Percentiles rank a stretch among this genome's conserved stretches.
These are phyloP conservation scores for Aythya baeri DNA, from an alignment of 2,113 vertebrate species.

Conservation along the genomic window DNA sequence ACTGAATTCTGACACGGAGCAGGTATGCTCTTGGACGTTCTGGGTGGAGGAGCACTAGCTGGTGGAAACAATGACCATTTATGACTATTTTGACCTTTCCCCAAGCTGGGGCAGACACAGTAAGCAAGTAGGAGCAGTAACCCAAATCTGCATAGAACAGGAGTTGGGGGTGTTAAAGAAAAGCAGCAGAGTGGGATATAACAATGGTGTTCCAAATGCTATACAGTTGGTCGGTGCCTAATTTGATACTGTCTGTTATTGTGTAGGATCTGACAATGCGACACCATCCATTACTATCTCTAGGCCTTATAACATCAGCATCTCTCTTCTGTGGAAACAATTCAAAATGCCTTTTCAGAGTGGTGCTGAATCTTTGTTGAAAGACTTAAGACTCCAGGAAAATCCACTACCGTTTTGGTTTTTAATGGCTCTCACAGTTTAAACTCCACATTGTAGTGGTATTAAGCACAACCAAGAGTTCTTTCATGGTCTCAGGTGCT, in stretches of 20 bases:
- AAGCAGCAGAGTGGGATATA: neutral
- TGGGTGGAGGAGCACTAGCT: neutral
- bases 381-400: neutral
- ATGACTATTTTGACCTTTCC: neutral
- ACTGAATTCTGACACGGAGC: neutral
- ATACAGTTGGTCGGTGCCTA: neutral
- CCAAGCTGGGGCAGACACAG: neutral
- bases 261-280: neutral
- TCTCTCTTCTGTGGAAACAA: neutral
- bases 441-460: neutral
- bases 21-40: neutral
- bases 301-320: neutral
- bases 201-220: neutral
- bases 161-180: neutral
- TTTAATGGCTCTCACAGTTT: neutral
- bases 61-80: neutral
- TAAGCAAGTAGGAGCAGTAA: neutral
- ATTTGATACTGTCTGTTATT: neutral
- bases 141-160: neutral
- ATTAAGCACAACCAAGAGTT: neutral
- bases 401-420: neutral
- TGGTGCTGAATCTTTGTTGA: neutral
- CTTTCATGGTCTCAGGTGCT: neutral
- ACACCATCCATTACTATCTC: neutral
- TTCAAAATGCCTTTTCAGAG: neutral